phyloP scores from a whole-genome alignment of 2,888 invertebrate species.

The Nymphalis polychloros region DNA sequence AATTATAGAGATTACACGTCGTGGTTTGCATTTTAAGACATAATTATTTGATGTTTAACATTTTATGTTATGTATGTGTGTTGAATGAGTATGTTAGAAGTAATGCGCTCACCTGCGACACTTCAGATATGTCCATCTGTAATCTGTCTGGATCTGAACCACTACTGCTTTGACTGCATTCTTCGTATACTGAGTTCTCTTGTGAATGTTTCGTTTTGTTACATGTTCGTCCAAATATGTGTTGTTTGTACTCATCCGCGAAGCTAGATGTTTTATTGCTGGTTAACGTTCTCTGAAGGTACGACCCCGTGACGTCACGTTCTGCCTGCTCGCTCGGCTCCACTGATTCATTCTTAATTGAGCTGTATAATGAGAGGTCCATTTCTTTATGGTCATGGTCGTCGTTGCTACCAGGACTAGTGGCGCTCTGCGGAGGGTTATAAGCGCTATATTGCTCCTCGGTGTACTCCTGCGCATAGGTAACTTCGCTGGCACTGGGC shows the following conservation, averaged over 20 bases:
- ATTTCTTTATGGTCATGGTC: slow-evolving; percentile 75
- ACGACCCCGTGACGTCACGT: slow-evolving; percentile 53
- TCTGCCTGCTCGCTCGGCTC: slow-evolving; percentile 54
- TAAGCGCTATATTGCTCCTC: slow-evolving; percentile 68
- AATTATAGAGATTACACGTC: too few relatives aligned
- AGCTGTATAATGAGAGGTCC: slow-evolving; percentile 73
- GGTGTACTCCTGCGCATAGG: slow-evolving; percentile 63
- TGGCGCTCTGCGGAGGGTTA: slow-evolving; percentile 55
- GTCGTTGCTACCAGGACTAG: slow-evolving; percentile 66
- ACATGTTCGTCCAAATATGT: slow-evolving; percentile 57
- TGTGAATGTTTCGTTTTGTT: slow-evolving; percentile 61
- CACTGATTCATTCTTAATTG: slow-evolving; percentile 67
- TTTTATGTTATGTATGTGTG: too few relatives aligned
- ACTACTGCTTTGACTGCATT: slow-evolving; percentile 85
- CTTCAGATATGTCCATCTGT: slow-evolving; percentile 85
- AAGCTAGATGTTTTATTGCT: slow-evolving; percentile 58
- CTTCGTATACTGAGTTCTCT: slow-evolving; percentile 80
- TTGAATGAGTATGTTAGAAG: background rate
- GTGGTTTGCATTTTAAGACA: too few relatives aligned
- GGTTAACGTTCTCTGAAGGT: slow-evolving; percentile 53
- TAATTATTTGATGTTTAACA: too few relatives aligned
- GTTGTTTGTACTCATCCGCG: slow-evolving; percentile 68
- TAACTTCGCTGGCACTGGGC: slow-evolving; percentile 47
- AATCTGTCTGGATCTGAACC: slow-evolving; percentile 88
- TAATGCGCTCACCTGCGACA: slow-evolving; percentile 66